Percentiles rank a stretch among this genome's conserved stretches.
Conservation (phyloP, 2,113 vertebrate species). For the Nyctereutes procyonoides region DNA sequence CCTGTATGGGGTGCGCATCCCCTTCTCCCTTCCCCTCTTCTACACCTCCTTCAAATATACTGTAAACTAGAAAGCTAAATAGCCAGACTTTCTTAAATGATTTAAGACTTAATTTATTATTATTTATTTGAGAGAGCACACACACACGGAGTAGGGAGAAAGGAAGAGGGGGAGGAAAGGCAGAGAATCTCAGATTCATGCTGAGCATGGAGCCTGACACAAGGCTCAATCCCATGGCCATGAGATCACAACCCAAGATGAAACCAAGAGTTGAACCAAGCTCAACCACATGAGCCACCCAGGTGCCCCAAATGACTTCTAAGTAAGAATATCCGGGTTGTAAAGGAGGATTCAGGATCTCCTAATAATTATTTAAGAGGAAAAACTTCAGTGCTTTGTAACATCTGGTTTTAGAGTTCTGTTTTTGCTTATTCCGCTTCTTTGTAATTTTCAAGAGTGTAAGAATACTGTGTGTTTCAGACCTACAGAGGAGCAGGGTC, state of each 20-base stretch:
- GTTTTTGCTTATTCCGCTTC: background rate
- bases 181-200: background rate
- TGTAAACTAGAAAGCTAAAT: background rate
- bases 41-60: background rate
- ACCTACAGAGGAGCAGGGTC: background rate
- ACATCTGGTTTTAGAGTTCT: background rate
- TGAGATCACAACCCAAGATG: background rate
- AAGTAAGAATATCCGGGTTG: background rate
- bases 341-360: background rate
- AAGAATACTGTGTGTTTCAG: background rate
- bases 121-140: background rate
- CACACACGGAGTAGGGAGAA: background rate
- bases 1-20: background rate
- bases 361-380: background rate
- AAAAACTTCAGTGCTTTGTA: background rate
- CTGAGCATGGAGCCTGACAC: background rate
- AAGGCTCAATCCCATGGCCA: background rate
- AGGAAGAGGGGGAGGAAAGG: background rate
- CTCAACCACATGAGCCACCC: background rate
- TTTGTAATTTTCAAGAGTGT: background rate
- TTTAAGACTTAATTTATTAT: background rate
- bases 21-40: background rate
- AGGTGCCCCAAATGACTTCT: background rate
- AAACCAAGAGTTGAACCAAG: background rate
- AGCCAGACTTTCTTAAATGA: background rate